Percentiles rank a stretch among this genome's conserved stretches.
These are phyloP conservation scores for Thalassarche chlororhynchos DNA, from an alignment of 2,113 vertebrate species.

Conservation along the genomic window DNA sequence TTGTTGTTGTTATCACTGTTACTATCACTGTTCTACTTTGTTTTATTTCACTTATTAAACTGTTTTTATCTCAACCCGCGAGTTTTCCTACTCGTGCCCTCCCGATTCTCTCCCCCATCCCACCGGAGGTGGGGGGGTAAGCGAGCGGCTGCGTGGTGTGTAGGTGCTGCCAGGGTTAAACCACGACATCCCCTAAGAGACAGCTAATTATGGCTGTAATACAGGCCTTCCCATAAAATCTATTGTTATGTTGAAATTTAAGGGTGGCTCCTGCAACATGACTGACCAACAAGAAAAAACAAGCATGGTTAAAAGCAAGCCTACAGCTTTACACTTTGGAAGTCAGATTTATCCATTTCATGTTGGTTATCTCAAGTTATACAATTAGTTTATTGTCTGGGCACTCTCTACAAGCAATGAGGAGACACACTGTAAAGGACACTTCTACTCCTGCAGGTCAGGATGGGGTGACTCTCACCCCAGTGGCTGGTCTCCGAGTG, in stretches of 20 bases:
- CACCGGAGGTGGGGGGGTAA: too few species aligned
- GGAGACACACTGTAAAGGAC: neutral
- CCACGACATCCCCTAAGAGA: neutral
- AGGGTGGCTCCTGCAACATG: neutral
- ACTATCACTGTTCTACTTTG: too few species aligned
- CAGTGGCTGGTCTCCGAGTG: neutral
- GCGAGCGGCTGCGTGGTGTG: too few species aligned
- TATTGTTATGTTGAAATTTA: neutral
- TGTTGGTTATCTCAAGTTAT: neutral
- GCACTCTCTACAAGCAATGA: neutral
- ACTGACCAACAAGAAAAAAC: neutral
- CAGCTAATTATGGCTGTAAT: neutral
- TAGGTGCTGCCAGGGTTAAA: too few species aligned
- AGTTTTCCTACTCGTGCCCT: too few species aligned
- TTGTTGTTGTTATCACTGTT: too few species aligned
- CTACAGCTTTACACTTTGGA: neutral
- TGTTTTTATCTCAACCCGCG: too few species aligned
- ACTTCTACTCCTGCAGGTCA: neutral
- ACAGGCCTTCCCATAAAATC: neutral
- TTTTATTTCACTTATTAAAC: too few species aligned
- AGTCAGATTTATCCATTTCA: neutral
- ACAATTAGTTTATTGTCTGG: neutral
- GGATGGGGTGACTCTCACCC: neutral
- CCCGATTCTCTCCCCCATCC: too few species aligned
- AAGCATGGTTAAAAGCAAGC: neutral